Evolutionary conservation across 2,888 invertebrate genomes (phyloP).

Genomic region (Nomada lathburiana): DNA sequence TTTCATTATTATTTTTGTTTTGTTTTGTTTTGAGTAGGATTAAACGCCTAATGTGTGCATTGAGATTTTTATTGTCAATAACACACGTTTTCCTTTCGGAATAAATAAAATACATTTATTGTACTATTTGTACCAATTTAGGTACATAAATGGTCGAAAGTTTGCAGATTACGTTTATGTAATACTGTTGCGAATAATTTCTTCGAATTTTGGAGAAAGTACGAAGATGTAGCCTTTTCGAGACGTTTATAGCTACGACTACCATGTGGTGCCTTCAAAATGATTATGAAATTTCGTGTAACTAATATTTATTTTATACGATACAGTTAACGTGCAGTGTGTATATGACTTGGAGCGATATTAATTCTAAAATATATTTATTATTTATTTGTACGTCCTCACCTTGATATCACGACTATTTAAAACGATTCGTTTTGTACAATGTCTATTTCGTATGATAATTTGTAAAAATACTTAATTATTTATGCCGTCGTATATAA

Average conservation of each 20-base stretch:
- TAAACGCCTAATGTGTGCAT: conserved; percentile 42
- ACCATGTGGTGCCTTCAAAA: conserved; percentile 52
- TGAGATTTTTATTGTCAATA: conserved; percentile 21
- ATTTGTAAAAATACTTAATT: conserved; percentile 82
- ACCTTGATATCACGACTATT: conserved; percentile 77
- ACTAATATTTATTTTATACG: conserved; percentile 70
- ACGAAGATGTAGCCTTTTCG: conserved; percentile 28
- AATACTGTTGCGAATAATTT: conserved; percentile 44
- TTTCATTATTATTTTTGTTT: neutral
- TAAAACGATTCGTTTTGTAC: conserved; percentile 79
- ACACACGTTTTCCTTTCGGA: conserved; percentile 9
- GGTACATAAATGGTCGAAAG: conserved; percentile 33
- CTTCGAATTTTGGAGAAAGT: conserved; percentile 52
- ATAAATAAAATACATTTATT: conserved; percentile 14
- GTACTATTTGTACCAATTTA: conserved; percentile 39
- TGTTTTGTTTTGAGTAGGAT: conserved; percentile 36
- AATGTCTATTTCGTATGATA: conserved; percentile 77
- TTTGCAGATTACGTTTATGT: conserved; percentile 52
- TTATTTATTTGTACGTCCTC: conserved; percentile 82
- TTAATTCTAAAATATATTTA: conserved; percentile 80
- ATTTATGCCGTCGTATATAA: conserved; percentile 81
- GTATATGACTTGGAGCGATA: conserved; percentile 75
- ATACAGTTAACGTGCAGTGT: conserved; percentile 70
- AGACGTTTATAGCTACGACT: conserved; percentile 44
- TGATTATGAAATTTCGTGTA: conserved; percentile 47